A percentile compares a stretch with the other conserved stretches of the same genome.
phyloP scores from a whole-genome alignment of 2,797 vertebrate genomes.

The Karalla daura region DNA sequence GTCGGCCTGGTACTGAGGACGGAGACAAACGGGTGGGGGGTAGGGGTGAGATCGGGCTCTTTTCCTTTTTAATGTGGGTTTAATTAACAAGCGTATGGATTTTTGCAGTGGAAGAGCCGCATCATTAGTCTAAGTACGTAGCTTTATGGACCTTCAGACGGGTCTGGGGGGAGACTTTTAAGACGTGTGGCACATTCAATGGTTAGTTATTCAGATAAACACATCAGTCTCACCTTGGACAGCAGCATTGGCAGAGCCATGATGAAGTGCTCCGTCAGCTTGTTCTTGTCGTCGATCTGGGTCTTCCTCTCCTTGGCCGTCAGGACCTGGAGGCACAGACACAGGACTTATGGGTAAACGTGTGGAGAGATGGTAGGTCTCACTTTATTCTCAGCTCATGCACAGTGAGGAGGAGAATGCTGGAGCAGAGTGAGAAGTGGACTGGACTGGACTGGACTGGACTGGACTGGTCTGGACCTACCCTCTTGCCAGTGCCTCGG shows the following conservation, averaged over 20 bases:
- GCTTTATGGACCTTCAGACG: too few species aligned
- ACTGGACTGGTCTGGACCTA: too few species aligned
- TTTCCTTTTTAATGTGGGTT: too few species aligned
- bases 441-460: too few species aligned
- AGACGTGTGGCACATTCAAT: conserved; percentile 21
- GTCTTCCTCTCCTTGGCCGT: conserved; percentile 99
- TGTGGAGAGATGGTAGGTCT: too few species aligned
- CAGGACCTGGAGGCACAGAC: conserved; percentile 87
- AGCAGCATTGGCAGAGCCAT: conserved; percentile 98
- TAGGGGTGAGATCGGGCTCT: too few species aligned
- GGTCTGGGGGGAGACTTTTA: neutral
- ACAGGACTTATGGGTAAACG: neutral
- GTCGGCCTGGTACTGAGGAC: conserved; percentile 91
- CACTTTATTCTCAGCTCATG: neutral
- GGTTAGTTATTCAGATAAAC: conserved; percentile 47
- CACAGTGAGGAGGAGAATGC: neutral
- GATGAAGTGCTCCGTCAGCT: conserved; percentile 98
- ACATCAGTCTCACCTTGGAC: conserved; percentile 89
- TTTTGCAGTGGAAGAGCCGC: too few species aligned
- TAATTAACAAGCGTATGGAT: too few species aligned
- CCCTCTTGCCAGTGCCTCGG: conserved; percentile 97
- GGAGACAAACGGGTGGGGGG: neutral
- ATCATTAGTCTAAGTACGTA: too few species aligned
- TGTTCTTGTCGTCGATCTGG: conserved; percentile 98
- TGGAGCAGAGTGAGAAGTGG: too few species aligned